phyloP scores from a whole-genome alignment of 2,113 vertebrate genomes.

The Panthera uncia region DNA sequence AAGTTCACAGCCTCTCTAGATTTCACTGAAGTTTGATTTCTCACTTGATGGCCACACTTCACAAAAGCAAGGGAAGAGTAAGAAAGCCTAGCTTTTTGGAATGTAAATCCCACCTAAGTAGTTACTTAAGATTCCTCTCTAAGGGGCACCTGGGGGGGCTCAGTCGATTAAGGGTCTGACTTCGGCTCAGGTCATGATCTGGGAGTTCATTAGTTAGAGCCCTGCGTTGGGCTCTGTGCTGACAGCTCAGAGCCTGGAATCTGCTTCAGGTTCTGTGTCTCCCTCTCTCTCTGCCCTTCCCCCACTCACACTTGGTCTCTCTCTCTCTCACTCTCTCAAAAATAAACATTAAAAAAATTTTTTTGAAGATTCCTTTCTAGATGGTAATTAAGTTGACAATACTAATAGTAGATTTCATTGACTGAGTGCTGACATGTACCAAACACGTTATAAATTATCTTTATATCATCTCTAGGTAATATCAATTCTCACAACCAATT shows the following conservation, averaged over 20 bases:
- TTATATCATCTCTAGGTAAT: not conserved
- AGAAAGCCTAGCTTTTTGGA: not conserved
- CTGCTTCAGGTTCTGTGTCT: too few relatives aligned
- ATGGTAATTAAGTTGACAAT: not conserved
- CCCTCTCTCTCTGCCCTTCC: too few relatives aligned
- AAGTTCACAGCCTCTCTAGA: not conserved
- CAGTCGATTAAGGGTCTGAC: too few relatives aligned
- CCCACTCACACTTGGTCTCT: too few relatives aligned
- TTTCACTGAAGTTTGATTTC: not conserved
- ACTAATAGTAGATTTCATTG: not conserved
- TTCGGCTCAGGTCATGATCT: too few relatives aligned
- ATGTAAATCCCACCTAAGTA: not conserved
- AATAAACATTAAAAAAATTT: too few relatives aligned
- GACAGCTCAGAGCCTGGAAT: too few relatives aligned
- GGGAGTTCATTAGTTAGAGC: too few relatives aligned
- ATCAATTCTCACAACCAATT: not conserved
- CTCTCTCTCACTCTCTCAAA: too few relatives aligned
- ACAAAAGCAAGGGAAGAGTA: not conserved
- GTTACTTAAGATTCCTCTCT: not conserved
- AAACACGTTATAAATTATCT: not conserved
- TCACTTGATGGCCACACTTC: not conserved
- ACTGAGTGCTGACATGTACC: not conserved
- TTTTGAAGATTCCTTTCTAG: not conserved
- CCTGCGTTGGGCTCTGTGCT: too few relatives aligned
- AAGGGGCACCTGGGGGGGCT: too few relatives aligned